Evolutionary conservation across 2,888 invertebrate species (phyloP), one percentile per base, ranked within the genome.

Genomic region (Amphipyra berbera): DNA sequence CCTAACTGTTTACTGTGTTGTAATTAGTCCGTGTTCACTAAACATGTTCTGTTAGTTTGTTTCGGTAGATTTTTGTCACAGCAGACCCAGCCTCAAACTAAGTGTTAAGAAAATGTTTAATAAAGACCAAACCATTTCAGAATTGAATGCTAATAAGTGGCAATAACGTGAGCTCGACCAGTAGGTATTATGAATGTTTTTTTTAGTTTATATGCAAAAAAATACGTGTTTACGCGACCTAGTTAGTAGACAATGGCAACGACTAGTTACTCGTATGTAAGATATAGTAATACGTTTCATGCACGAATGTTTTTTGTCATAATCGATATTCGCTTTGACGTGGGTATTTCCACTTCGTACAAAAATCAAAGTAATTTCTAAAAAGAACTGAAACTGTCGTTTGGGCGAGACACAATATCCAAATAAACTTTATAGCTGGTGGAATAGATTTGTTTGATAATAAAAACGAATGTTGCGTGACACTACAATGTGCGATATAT

Each of bases 211-310:
- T 73, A 78, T 58, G 72, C 68, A 78, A 77, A 82, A 78, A 77
- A 82, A 82, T 82, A 79, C 63, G 67, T 83, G 84, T 87, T 89
- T 87, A 82, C 86, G 83, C 85, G 88, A 85, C 85, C 87, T 68
- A 88, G 82, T 84, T 86, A 78, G 73, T 73, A 74, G 77, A 80
- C 82, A 83, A 78, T 77, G 73, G 73, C 73, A 82, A 74, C 72
- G 21, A 33, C 38, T 54, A 83, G 81, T 78, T 81, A 83, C 81
- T 62, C 73, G 75, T 67, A 72, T 65, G 53, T 67, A 76, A 78
- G 68, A 80, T 80, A 79, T 79, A 21, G 3, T 21, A n/a, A n/a
- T 21, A 82, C 73, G 72, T 78, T 63, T 74, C 75, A 81, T 79
- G 75, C 77, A 72, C 73, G 66, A 78, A 78, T 73, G 68, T 78